Percentiles rank a stretch among this genome's conserved stretches.
Conservation (phyloP, 2,797 vertebrate genomes). For the Pseudochaenichthys georgianus region DNA sequence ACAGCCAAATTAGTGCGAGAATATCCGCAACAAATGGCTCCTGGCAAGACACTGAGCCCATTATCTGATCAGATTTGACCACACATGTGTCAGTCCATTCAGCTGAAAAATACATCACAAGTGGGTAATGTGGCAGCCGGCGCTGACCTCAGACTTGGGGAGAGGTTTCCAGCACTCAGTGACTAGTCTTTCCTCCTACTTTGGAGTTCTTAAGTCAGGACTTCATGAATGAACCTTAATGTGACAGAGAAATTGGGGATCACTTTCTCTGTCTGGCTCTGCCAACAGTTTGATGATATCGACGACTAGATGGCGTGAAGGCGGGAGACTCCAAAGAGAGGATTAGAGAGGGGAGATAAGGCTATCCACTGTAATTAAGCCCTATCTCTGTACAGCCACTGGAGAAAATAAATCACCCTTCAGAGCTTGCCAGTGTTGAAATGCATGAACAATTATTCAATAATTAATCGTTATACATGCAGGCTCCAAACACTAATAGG, state of each 20-base stretch:
- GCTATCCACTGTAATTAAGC: constrained; percentile 89
- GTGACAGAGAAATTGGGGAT: constrained; percentile 78
- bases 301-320: constrained; percentile 64
- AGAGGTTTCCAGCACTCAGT: constrained; percentile 38
- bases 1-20: constrained; percentile 55
- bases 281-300: constrained; percentile 61
- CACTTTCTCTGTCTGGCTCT: constrained; percentile 73
- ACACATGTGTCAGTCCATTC: constrained; percentile 54
- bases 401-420: constrained; percentile 90
- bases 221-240: constrained; percentile 77
- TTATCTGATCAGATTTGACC: constrained; percentile 71
- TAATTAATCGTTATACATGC: constrained; percentile 93
- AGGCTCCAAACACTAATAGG: constrained; percentile 89
- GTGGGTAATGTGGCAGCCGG: constrained; percentile 51
- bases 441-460: constrained; percentile 93
- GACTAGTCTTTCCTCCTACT: constrained; percentile 59
- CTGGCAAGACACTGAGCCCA: constrained; percentile 52
- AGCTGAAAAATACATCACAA: constrained; percentile 56
- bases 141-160: constrained; percentile 49
- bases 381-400: constrained; percentile 77
- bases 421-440: constrained; percentile 86
- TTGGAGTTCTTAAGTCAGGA: constrained; percentile 65
- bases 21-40: constrained; percentile 67
- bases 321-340: constrained; percentile 69
- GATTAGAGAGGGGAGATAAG: constrained; percentile 85